phyloP scores from a whole-genome alignment of 2,888 invertebrate genomes.

The Cerceris rybyensis region DNA sequence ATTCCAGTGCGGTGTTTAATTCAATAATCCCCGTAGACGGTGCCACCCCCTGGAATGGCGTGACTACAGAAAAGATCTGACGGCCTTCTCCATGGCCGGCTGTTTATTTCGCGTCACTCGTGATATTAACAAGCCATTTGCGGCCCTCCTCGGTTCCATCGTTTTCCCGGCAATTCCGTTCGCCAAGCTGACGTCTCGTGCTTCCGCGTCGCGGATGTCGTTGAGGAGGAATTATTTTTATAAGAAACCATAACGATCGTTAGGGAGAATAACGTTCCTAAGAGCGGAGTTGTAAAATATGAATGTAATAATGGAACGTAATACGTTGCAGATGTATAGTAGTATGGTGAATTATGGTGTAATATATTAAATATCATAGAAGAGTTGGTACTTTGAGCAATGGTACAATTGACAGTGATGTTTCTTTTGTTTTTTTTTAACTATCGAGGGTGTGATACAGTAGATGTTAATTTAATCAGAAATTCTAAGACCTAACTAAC shows the following conservation, averaged over 20 bases:
- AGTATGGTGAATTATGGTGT: too few relatives aligned
- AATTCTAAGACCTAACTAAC: too few relatives aligned
- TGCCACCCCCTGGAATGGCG: conserved; percentile 35
- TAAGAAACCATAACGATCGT: background rate
- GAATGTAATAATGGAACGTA: too few relatives aligned
- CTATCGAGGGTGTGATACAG: too few relatives aligned
- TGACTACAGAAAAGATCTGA: conserved; percentile 9
- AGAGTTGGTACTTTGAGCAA: too few relatives aligned
- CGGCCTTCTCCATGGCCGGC: background rate
- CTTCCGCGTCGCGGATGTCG: background rate
- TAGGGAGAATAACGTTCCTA: background rate
- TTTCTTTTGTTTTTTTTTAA: too few relatives aligned
- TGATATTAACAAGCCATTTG: conserved; percentile 60
- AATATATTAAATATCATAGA: too few relatives aligned
- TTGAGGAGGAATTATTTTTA: conserved; percentile 25
- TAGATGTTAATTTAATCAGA: too few relatives aligned
- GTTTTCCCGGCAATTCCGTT: conserved; percentile 13
- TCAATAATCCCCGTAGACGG: conserved; percentile 18
- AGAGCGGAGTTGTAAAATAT: too few relatives aligned
- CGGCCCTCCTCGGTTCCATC: conserved; percentile 22
- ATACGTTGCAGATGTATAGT: too few relatives aligned
- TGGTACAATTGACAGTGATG: too few relatives aligned
- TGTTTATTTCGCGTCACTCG: conserved; percentile 50
- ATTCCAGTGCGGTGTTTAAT: conserved; percentile 62
- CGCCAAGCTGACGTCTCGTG: background rate